A percentile compares a stretch with the other conserved stretches of the same genome.
These are phyloP conservation scores for Cervus canadensis DNA, from an alignment of 2,113 vertebrate species.

Conservation along the genomic window DNA sequence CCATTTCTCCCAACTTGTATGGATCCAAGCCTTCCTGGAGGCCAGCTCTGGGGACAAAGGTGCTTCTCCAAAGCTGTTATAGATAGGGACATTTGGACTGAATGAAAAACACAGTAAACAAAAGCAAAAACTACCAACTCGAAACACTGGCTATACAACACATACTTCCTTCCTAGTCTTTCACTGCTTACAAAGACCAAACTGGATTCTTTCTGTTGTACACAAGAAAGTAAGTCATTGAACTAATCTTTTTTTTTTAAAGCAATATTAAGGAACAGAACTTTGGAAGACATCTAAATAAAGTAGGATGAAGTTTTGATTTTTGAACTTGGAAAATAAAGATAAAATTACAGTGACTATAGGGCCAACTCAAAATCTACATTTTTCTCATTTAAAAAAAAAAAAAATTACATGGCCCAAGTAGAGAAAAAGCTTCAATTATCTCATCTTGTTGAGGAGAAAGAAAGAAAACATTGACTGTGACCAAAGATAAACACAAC, in stretches of 20 bases:
- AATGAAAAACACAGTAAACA: constrained; percentile 61
- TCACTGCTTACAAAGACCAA: constrained; percentile 56
- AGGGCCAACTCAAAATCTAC: neutral
- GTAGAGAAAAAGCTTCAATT: neutral
- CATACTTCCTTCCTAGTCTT: constrained; percentile 69
- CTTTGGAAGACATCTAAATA: neutral
- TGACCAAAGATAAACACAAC: constrained; percentile 12
- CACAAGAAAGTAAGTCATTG: constrained; percentile 41
- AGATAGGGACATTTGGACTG: constrained; percentile 55
- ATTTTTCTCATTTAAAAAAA: neutral
- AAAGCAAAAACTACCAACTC: constrained; percentile 48
- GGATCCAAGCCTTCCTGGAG: constrained; percentile 58
- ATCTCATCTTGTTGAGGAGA: neutral
- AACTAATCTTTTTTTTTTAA: neutral
- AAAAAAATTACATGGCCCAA: neutral
- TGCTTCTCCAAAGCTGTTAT: constrained; percentile 58
- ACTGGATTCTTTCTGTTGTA: constrained; percentile 37
- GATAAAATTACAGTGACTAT: neutral
- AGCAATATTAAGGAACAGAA: neutral
- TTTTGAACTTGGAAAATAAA: constrained; percentile 25
- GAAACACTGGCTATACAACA: constrained; percentile 15
- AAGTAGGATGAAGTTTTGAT: neutral
- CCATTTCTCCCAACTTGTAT: constrained; percentile 19
- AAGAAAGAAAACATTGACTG: neutral
- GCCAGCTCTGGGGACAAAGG: constrained; percentile 64